phyloP scores from a whole-genome alignment of 1,140 invertebrate species.

The Drosophila pseudoananassae region DNA sequence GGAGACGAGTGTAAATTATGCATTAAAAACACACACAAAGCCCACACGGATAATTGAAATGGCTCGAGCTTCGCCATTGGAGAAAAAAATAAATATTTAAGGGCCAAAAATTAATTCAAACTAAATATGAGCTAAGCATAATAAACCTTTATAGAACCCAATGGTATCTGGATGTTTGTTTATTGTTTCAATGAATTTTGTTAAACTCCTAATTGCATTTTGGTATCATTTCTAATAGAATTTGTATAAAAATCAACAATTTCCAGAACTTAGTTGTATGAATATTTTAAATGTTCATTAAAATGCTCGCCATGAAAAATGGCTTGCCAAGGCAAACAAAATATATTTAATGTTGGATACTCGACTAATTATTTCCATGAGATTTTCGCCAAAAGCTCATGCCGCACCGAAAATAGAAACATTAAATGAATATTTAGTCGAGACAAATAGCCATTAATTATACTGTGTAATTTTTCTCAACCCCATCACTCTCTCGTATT shows the following conservation, averaged over 20 bases:
- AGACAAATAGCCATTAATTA: conserved; percentile 42
- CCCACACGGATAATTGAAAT: conserved; percentile 46
- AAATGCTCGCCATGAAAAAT: conserved; percentile 5
- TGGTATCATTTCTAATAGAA: background rate
- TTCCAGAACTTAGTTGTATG: conserved; percentile 1
- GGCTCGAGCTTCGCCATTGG: conserved; percentile 3
- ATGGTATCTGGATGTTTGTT: background rate
- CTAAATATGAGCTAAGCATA: background rate
- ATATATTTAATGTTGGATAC: conserved; percentile 8
- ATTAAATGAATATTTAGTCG: conserved; percentile 27
- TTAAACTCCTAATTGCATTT: background rate
- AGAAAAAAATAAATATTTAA: conserved; percentile 19
- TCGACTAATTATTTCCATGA: background rate
- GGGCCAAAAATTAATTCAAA: conserved; percentile 2
- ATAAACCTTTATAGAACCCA: background rate
- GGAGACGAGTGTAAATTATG: conserved; percentile 41
- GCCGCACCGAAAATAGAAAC: conserved; percentile 18
- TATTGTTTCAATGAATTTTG: background rate
- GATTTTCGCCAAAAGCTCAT: background rate
- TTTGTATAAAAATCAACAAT: background rate
- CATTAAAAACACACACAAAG: conserved; percentile 39
- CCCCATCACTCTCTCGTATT: conserved; percentile 6
- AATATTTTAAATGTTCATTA: conserved; percentile 23
- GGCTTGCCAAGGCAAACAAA: conserved; percentile 16
- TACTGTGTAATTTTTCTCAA: conserved; percentile 12